A percentile compares a stretch with the other conserved stretches of the same genome.
Conservation (phyloP, 1,140 invertebrate genomes). For the Chironomus tepperi region DNA sequence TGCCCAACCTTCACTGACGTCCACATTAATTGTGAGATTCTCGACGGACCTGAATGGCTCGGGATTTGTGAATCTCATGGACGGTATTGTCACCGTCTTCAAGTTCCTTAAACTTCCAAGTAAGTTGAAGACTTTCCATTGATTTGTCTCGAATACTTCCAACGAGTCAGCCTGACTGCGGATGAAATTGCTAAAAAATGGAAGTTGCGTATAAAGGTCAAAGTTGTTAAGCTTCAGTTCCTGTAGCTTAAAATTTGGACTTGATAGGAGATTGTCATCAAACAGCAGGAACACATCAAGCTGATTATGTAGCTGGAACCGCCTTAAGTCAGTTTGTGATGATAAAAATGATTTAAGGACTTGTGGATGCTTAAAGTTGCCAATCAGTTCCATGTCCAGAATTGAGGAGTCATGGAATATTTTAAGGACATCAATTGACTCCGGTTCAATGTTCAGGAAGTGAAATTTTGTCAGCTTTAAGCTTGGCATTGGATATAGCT, state of each 20-base stretch:
- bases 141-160: not conserved
- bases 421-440: not conserved
- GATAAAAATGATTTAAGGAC: not conserved
- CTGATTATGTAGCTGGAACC: not conserved
- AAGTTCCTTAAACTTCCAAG: not conserved
- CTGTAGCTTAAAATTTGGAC: not conserved
- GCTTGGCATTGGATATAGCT: not conserved
- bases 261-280: not conserved
- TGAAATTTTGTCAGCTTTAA: not conserved
- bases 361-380: not conserved
- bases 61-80: not conserved
- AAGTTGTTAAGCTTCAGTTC: not conserved
- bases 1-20: not conserved
- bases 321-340: not conserved
- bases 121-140: not conserved
- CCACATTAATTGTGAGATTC: not conserved
- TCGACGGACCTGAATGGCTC: not conserved
- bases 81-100: not conserved
- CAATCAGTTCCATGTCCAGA: not conserved
- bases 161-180: not conserved
- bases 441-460: not conserved
- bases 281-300: not conserved
- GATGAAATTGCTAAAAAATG: not conserved
- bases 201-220: not conserved
- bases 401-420: not conserved